Base-by-base conservation (phyloP, 2,888 invertebrate species). In the Drepanosiphum platanoidis region DNA sequence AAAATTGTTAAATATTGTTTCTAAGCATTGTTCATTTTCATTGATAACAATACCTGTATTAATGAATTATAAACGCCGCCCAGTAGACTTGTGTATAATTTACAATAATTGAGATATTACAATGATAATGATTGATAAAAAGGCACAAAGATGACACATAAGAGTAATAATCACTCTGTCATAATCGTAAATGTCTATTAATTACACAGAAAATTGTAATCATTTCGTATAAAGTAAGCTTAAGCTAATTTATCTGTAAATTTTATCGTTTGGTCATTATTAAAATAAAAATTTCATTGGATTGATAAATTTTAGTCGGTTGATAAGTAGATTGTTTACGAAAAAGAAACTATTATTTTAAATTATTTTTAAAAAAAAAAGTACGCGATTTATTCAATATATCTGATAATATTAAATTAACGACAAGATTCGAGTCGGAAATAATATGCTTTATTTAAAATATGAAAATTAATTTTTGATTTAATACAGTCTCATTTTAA, bases 61-160 rank as follows among this genome's bases (percentile, higher is more conserved):
- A n/a, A 58, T 75, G 58, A 75, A 52, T 75, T 75, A 1, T 8
- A 27, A 61, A 61, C n/a, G n/a, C n/a, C 9, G 27, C n/a, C n/a
- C n/a, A n/a, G 22, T 61, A 34, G 30, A 74, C 32, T n/a, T 32
- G 11, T 22, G 13, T 34, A 58, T 34, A 34, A 42, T 30, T 66
- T 42, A 30, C 22, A 22, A 42, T 42, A 22, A 42, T 42, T 66
- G 13, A 78, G 32, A 64, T 78, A 79, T 79, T 66, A 66, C 32
- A 79, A 79, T 46, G 42, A 46, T 66, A 42, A 32, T 79, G 5
- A 9, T n/a, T n/a, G n/a, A 66, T 30, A 79, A 78, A 66, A 79
- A 66, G 66, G 66, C 66, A 79, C 66, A 32, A 46, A 32, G 61
- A n/a, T n/a, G 58, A 61, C 18, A 66, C n/a, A 61, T 27, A 61